Evolutionary conservation across 64 coral and sea anemone species (phyloP), one percentile per base, ranked within the genome.

Genomic region (Exaiptasia diaphana): DNA sequence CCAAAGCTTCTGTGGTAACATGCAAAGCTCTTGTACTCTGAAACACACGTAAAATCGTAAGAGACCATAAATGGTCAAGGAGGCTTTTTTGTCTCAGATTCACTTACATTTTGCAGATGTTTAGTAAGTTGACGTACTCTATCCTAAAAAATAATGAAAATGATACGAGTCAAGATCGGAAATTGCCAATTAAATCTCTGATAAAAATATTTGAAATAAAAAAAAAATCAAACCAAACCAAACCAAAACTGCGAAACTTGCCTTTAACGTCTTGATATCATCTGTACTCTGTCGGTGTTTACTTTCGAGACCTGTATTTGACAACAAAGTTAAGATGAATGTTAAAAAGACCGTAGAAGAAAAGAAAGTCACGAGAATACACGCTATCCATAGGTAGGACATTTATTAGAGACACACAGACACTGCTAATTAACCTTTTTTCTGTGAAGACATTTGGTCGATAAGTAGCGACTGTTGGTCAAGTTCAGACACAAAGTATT

Each of bases 21-120:
- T 94, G 91, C 23, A 94, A 40, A 20, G 86, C 91, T 80, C 74
- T 40, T 18, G 91, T 79, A 41, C 91, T 94, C 86, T 85, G 12
- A 78, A 46, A 68, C 55, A 88, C 53, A 38, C 74, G 41, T 59
- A 50, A 18, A 82, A 15, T 0, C 13, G 21, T 22, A 41, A 55
- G 32, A 53, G 40, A 38, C 69, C 45, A 17, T 71, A 48, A 40
- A 65, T 83, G 23, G 67, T 83, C 60, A 69, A 65, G 28, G 62
- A 49, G 35, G 67, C 55, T 54, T 48, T 45, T 6, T 23, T 62
- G 57, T 62, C 9, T 9, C 57, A 10, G 28, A 10, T 6, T 7
- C 38, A 71, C 67, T 41, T 71, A 71, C 67, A 15, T 29, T 44
- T 44, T 71, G 35, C 24, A 71, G 40, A 37, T 71, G 67, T 71